Evolutionary conservation across 2,797 vertebrate genomes (phyloP), one percentile per base, ranked within the genome.

Genomic region (Pipistrellus nathusii): DNA sequence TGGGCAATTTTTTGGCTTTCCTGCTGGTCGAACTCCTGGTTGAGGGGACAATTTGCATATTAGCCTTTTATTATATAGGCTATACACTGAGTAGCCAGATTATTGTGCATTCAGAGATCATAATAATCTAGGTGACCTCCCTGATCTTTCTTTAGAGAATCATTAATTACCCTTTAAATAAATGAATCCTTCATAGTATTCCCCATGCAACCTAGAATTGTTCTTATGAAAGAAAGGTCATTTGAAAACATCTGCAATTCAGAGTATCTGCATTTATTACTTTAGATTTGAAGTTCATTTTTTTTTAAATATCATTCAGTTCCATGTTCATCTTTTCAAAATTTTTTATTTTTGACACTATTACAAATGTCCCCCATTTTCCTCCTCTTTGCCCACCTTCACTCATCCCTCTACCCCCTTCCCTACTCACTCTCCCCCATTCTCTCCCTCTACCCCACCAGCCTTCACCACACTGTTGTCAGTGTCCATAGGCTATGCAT

Each of bases 141-240:
- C 38, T 12, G 14, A 44, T 57, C 84, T 76, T 95, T 73, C 77
- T 62, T 53, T 44, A 9, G 72, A 62, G 46, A 77, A 72, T 84
- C 66, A 72, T 73, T 83, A 94, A 23, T 76, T 11, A 38, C 38
- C 64, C 13, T 82, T 85, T 68, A 87, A 48, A 69, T 85, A 83
- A 95, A 68, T 77, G 30, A 78, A 66, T 51, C 41, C 51, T 0
- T 55, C 38, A 21, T 57, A n/a, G 14, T 41, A 51, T 9, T 23
- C 21, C 30, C 14, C 46, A 38, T 23, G 38, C 8, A 71, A 85
- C 11, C 21, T 81, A 71, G 59, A 57, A 66, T 41, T 75, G 30
- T 68, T n/a, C n/a, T 81, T 81, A 32, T 46, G 8, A 75, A 41
- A 72, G 32, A 75, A 41, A 72, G 32, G 8, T 93, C 15, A 38